phyloP scores from a whole-genome alignment of 2,113 vertebrate genomes.

The Proterorhinus semilunaris region DNA sequence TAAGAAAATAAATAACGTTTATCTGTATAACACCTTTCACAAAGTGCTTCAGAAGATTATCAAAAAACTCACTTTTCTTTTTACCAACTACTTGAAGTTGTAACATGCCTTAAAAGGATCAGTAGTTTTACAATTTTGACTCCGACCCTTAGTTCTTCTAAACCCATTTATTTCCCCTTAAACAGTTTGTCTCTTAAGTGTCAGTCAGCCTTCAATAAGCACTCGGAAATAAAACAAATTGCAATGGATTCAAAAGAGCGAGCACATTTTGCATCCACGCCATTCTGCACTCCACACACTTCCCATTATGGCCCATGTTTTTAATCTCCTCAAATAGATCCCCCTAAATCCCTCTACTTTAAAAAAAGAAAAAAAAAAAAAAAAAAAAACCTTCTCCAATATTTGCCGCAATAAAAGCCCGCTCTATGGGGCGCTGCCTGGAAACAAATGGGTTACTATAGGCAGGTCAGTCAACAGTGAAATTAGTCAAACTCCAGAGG shows the following conservation, averaged over 20 bases:
- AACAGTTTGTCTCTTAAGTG: neutral
- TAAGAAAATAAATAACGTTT: too few relatives aligned
- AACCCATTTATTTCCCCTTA: neutral
- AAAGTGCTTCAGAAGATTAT: too few relatives aligned
- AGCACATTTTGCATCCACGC: neutral
- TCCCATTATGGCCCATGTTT: neutral
- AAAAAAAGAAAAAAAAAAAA: too few relatives aligned
- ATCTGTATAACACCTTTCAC: too few relatives aligned
- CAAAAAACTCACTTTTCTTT: too few relatives aligned
- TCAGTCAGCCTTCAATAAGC: constrained; percentile 1
- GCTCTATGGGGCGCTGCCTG: constrained; percentile 40
- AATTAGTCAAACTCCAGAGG: constrained; percentile 61
- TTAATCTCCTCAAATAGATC: constrained; percentile 10
- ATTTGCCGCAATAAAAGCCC: constrained; percentile 49
- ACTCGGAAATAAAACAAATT: constrained; percentile 6
- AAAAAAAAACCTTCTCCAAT: constrained; percentile 33
- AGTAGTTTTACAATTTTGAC: neutral
- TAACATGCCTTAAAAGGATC: too few relatives aligned
- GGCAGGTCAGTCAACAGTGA: constrained; percentile 65
- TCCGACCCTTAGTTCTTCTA: neutral
- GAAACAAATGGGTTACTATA: constrained; percentile 50
- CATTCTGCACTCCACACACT: neutral
- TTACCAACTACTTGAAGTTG: neutral
- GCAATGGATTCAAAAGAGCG: constrained; percentile 7
- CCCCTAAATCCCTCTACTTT: constrained; percentile 24